phyloP scores from a whole-genome alignment of 1,140 invertebrate species.

The Ridgeia piscesae region DNA sequence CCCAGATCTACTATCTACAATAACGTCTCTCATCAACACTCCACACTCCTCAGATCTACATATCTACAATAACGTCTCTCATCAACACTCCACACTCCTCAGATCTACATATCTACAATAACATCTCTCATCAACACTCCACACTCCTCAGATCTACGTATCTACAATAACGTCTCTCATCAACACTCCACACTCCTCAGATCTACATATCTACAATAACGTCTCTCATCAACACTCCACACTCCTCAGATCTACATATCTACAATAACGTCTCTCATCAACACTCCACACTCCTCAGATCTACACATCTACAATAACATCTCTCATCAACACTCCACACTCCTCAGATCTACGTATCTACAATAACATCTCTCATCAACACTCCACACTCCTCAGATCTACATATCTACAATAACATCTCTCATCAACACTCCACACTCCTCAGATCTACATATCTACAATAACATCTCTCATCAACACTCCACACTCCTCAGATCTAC shows the following conservation, averaged over 20 bases:
- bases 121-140: neutral
- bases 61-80: slow-evolving; percentile 49
- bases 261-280: slow-evolving; percentile 29
- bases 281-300: too few species aligned
- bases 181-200: neutral
- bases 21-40: neutral
- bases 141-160: too few species aligned
- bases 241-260: too few species aligned
- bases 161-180: slow-evolving; percentile 32
- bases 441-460: slow-evolving; percentile 63
- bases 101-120: slow-evolving; percentile 61
- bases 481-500: too few species aligned
- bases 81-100: neutral
- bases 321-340: neutral
- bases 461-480: neutral
- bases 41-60: too few species aligned
- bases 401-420: slow-evolving; percentile 57
- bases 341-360: too few species aligned
- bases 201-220: slow-evolving; percentile 60
- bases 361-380: slow-evolving; percentile 18
- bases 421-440: neutral
- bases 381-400: too few species aligned
- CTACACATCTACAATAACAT: slow-evolving; percentile 58
- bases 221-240: neutral
- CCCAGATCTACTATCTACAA: too few species aligned